Percentiles rank a stretch among this genome's conserved stretches.
phyloP scores from a whole-genome alignment of 2,888 invertebrate species.

The Tortricodes alternella region DNA sequence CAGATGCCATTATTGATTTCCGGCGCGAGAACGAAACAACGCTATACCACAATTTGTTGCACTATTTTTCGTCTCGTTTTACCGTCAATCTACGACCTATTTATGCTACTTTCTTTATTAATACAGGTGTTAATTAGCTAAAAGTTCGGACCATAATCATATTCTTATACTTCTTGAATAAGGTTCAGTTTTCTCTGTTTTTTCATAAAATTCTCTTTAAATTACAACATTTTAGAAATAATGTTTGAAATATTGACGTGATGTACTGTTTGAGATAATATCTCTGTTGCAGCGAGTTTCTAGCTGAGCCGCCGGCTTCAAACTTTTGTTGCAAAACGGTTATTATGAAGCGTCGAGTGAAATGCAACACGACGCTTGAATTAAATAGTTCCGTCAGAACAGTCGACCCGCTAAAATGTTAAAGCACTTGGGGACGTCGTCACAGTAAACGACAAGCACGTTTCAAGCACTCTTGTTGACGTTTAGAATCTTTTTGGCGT shows the following conservation, averaged over 20 bases:
- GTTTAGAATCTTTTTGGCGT: no score
- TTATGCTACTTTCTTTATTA: conserved; percentile 80
- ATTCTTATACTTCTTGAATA: conserved; percentile 1
- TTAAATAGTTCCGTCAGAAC: no score
- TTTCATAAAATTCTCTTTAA: neutral
- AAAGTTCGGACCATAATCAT: conserved; percentile 52
- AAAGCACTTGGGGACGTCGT: no score
- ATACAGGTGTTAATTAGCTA: conserved; percentile 79
- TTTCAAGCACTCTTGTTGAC: no score
- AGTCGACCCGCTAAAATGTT: no score
- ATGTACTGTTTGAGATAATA: neutral
- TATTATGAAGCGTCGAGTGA: no score
- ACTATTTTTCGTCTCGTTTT: conserved; percentile 74
- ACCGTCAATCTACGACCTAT: conserved; percentile 82
- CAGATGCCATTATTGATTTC: conserved; percentile 82
- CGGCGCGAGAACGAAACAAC: conserved; percentile 71
- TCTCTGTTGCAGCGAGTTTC: neutral
- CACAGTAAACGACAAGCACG: no score
- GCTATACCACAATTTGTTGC: conserved; percentile 79
- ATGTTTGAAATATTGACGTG: neutral
- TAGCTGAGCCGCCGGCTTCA: no score
- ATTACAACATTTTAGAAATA: neutral
- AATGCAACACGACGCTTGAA: no score
- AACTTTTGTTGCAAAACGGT: neutral
- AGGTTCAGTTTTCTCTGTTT: neutral